Evolutionary conservation across 2,113 vertebrate species (phyloP), one percentile per base, ranked within the genome.

Genomic region (Plecotus auritus): DNA sequence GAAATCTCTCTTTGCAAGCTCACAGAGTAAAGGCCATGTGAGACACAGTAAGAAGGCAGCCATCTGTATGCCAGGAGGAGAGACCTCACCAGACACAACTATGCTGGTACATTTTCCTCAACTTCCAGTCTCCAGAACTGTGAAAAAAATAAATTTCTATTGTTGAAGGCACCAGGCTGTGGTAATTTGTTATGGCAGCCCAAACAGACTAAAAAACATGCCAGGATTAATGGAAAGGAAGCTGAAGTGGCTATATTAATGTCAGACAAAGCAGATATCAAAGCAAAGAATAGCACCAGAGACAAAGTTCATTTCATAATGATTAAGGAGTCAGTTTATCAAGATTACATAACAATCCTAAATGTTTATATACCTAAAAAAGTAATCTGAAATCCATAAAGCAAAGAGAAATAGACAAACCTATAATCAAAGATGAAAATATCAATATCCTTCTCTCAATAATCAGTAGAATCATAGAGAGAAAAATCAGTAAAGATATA

Each of bases 401-500:
- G 26, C 67, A 76, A 88, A 72, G 35, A 88, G 47, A 81, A 91
- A 76, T 32, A 37, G 28, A 35, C 14, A 74, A 82, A 86, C 88
- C 51, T 91, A 56, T 37, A 93, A 51, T 5, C 54, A n/a, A 49
- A 73, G 22, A 42, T 40, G 4, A 93, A 86, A 67, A 49, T 74
- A 37, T 42, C 35, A 92, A 49, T 61, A 51, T 0, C 35, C n/a
- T 4, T 56, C 13, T 93, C 30, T 87, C 32, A 76, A 69, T 84
- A 51, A 59, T 77, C 30, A 37, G 32, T 37, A 73, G 54, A 73
- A 51, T 23, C 82, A 45, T 37, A 54, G 28, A 85, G 20, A 88
- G 49, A 90, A 96, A 95, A 88, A 89, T 40, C 40, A 91, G 23
- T 82, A 77, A 96, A 93, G 56, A 85, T 59, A 85, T 28, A 85